These are phyloP conservation scores for Oryzias melastigma DNA, from an alignment of 2,113 vertebrate species.

Conservation along the genomic window DNA sequence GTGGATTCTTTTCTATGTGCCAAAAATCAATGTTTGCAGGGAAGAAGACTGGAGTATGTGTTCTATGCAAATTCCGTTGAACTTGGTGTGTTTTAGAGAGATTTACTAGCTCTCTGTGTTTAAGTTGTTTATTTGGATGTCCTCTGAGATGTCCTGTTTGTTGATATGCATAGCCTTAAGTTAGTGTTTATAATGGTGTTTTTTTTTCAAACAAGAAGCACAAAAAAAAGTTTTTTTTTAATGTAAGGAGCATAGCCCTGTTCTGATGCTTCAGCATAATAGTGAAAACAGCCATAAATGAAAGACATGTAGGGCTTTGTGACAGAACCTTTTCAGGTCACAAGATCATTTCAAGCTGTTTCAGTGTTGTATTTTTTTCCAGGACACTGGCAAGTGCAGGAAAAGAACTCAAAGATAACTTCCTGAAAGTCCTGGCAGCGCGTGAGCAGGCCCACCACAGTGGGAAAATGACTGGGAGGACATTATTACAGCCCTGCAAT, in stretches of 20 bases:
- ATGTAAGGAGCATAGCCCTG: constrained; percentile 1
- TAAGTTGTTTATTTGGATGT: too few species aligned
- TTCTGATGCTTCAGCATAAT: constrained; percentile 9
- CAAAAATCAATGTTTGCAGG: constrained; percentile 68
- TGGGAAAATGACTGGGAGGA: constrained; percentile 86
- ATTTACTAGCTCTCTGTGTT: constrained; percentile 3
- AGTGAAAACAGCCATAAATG: constrained; percentile 45
- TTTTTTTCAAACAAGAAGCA: neutral
- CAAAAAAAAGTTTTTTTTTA: too few species aligned
- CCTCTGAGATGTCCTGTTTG: too few species aligned
- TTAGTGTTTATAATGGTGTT: neutral
- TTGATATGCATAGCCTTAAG: too few species aligned
- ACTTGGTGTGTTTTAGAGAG: constrained; percentile 4
- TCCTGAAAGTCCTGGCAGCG: constrained; percentile 79
- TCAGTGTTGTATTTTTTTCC: constrained; percentile 74
- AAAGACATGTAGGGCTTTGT: constrained; percentile 54
- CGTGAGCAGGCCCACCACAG: constrained; percentile 82
- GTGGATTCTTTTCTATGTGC: constrained; percentile 62
- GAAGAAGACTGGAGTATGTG: constrained; percentile 67
- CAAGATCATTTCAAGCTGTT: constrained; percentile 72
- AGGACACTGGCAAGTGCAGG: constrained; percentile 80
- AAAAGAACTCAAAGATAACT: constrained; percentile 82
- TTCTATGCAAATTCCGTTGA: constrained; percentile 38
- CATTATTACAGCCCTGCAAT: constrained; percentile 71
- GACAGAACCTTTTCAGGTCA: constrained; percentile 42